Conservation (phyloP, 2,797 vertebrate species). For the Lepus townsendii region DNA sequence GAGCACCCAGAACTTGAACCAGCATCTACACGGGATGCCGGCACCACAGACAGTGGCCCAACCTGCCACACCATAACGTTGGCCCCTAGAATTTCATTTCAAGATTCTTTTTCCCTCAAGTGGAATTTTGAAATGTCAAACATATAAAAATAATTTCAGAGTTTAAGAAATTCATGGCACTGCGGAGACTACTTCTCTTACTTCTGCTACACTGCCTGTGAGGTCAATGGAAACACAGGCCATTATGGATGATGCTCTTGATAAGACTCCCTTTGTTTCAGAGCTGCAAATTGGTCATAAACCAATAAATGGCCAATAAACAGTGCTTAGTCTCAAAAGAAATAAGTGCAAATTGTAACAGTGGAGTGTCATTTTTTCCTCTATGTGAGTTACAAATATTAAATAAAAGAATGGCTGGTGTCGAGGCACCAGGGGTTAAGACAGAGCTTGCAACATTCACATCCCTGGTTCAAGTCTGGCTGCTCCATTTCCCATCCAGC, state of each 20-base stretch:
- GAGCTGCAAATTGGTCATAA: background rate
- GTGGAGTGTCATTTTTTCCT: conserved; percentile 10
- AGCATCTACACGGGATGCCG: no score
- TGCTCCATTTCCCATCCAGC: no score
- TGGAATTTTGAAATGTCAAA: conserved; percentile 38
- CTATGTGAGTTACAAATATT: conserved; percentile 40
- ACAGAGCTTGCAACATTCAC: no score
- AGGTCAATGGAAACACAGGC: background rate
- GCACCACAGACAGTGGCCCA: no score
- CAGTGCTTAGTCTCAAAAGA: background rate
- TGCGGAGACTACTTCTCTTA: background rate
- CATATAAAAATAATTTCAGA: background rate
- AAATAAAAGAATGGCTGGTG: background rate
- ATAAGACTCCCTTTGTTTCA: conserved; percentile 28
- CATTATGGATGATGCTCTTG: background rate
- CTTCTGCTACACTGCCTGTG: background rate
- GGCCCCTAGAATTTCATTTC: no score
- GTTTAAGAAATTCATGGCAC: background rate
- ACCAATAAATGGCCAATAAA: conserved; percentile 10
- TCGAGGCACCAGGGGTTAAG: no score
- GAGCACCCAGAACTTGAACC: no score
- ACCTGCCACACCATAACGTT: no score
- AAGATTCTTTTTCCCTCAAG: conserved; percentile 13
- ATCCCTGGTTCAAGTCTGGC: no score
- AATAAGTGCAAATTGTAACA: no score